Evolutionary conservation across 2,113 vertebrate species (phyloP), one percentile per base, ranked within the genome.

Genomic region (Chloropsis hardwickii): DNA sequence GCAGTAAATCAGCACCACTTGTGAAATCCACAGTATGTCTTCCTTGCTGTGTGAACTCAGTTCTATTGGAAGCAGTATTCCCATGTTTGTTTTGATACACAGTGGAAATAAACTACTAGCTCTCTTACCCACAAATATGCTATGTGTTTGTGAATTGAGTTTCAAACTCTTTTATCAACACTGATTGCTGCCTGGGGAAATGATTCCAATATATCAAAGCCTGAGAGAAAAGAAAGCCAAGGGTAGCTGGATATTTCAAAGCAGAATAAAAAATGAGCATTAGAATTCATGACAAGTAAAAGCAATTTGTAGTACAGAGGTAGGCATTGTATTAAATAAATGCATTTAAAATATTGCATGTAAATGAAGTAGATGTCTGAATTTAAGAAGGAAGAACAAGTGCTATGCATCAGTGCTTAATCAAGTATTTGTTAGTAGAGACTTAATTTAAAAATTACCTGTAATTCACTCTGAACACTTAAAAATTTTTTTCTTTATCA

Each of bases 141-240:
- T 92, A 50, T 95, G 82, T 96, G 39, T 92, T 96, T 97, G 85
- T 88, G 94, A 95, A 95, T 83, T 86, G 86, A 88, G 61, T 80
- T 94, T 87, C 83, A 45, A 72, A 72, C 90, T 90, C 78, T 95
- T 95, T 96, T 95, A 95, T 97, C 96, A 92, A 66, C 79, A 37
- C 85, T 95, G 97, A 96, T 97, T 95, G 92, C 93, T 95, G 94
- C 86, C 85, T 5, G 28, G 95, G 96, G 94, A 96, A 94, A 91
- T 80, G 33, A 91, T 92, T 94, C 83, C 61, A 91, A 95, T 95
- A 96, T 95, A 95, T 96, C 95, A 96, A 96, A 96, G 92, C 60
- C 83, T 10, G 74, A 88, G 86, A 92, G 96, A 88, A 93, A 93
- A 96, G 88, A 86, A 92, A 90, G 65, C 65, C 85, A 31, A 66